Evolutionary conservation across 2,888 invertebrate genomes (phyloP).

Genomic region (Steromphala cineraria): DNA sequence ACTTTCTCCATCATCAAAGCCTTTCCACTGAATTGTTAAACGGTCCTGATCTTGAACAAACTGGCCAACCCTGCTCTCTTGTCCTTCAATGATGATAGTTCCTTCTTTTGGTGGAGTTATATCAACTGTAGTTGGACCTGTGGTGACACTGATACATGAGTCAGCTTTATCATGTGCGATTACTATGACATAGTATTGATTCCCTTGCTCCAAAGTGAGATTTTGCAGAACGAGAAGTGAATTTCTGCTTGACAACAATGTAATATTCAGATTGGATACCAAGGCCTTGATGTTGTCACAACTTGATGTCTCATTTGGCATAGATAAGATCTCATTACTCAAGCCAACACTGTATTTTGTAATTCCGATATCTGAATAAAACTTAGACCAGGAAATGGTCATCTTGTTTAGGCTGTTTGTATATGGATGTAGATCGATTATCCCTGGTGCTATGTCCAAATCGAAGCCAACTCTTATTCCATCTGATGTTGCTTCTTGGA

Average conservation of each 20-base stretch:
- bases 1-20: conserved; percentile 19
- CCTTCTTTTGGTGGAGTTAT: conserved; percentile 28
- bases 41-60: neutral
- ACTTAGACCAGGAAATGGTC: conserved; percentile 32
- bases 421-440: neutral
- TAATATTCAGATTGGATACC: neutral
- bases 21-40: neutral
- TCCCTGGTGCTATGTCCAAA: conserved; percentile 20
- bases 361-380: conserved; percentile 35
- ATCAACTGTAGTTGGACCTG: conserved; percentile 24
- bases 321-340: neutral
- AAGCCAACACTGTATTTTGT: conserved; percentile 29
- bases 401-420: conserved; percentile 16
- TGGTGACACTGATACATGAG: conserved; percentile 15
- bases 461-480: conserved; percentile 38
- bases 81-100: neutral
- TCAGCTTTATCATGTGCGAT: conserved; percentile 28
- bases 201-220: conserved; percentile 28
- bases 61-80: neutral
- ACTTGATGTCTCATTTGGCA: conserved; percentile 1
- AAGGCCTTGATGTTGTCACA: conserved; percentile 10
- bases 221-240: conserved; percentile 13
- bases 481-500: conserved; percentile 38
- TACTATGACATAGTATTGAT: conserved; percentile 20
- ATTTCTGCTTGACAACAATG: neutral